Evolutionary conservation across 2,888 invertebrate genomes (phyloP).

Genomic region (Ochropacha duplaris): DNA sequence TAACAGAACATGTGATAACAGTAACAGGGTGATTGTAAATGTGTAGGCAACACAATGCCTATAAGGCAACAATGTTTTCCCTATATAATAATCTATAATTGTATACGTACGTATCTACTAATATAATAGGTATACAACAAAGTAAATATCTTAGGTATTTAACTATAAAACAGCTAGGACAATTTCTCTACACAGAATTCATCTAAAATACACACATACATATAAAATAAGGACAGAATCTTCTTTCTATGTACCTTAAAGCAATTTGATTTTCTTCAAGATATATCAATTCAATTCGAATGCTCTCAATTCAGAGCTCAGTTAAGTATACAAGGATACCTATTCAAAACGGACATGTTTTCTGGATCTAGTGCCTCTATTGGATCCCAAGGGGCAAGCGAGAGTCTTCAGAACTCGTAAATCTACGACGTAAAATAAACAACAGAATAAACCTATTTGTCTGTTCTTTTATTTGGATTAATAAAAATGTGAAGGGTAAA

Average conservation of each 20-base stretch:
- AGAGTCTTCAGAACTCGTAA: conserved; percentile 28
- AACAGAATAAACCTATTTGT: neutral
- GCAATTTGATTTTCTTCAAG: neutral
- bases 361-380: conserved; percentile 22
- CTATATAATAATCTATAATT: too few species aligned
- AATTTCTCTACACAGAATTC: too few species aligned
- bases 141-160: too few species aligned
- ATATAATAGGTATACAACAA: too few species aligned
- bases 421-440: conserved; percentile 20
- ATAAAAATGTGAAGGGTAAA: neutral
- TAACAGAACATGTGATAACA: too few species aligned
- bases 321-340: conserved; percentile 27
- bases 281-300: neutral
- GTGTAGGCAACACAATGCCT: too few species aligned
- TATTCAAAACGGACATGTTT: conserved; percentile 37
- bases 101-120: too few species aligned
- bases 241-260: neutral
- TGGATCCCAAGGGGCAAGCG: conserved; percentile 28
- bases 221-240: neutral
- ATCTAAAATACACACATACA: too few species aligned
- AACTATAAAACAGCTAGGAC: neutral
- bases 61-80: too few species aligned
- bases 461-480: neutral
- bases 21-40: too few species aligned
- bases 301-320: conserved; percentile 18